Base-by-base conservation (phyloP, 2,888 invertebrate genomes). In the Petrolisthes cinctipes region DNA sequence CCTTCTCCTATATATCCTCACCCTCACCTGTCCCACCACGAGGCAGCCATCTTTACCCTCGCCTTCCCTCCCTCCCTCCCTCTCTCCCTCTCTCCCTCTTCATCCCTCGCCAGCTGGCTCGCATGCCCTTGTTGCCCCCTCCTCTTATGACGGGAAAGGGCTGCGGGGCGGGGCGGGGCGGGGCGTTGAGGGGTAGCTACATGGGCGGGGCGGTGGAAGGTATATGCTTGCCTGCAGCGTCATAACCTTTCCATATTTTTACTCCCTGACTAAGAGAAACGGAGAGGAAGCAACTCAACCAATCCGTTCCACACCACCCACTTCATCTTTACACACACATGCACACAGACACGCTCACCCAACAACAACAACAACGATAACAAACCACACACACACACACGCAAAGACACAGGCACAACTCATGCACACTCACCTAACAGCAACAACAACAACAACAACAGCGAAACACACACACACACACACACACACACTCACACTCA, bases 11-110 rank as follows among this genome's bases (percentile, higher is more conserved):
- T 51, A 6, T 61, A 9, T 9, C 61, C 61, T 14, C 61, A 61
- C 80, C 56, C 80, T 56, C 80, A 37, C 80, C 51, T 23, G 17
- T 20, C 68, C 79, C 54, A 20, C 54, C 80, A 5, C 80, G 23
- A 37, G 37, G 37, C 37, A 37, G 37, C 37, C 37, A 37, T 37
- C 37, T 37, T 37, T 57, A 23, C 57, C n/a, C 56, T 56, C 75
- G 9, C 75, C 9, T 23, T 75, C 37, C 57, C 79, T 57, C 66
- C 17, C n/a, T 23, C 37, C 66, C 68, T 20, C 37, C 66, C 5
- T 68, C 61, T 14, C 37, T 14, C 61, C 14, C 61, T 82, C 82
- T 11, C 37, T 66, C 68, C 51, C 68, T 61, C 61, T 66, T 23
- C 57, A 68, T 54, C 83, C 66, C 71, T 11, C 54, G 23, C 57